Percentiles rank a stretch among this genome's conserved stretches.
Conservation (phyloP, 2,888 invertebrate species). For the Lepidonotus clava region DNA sequence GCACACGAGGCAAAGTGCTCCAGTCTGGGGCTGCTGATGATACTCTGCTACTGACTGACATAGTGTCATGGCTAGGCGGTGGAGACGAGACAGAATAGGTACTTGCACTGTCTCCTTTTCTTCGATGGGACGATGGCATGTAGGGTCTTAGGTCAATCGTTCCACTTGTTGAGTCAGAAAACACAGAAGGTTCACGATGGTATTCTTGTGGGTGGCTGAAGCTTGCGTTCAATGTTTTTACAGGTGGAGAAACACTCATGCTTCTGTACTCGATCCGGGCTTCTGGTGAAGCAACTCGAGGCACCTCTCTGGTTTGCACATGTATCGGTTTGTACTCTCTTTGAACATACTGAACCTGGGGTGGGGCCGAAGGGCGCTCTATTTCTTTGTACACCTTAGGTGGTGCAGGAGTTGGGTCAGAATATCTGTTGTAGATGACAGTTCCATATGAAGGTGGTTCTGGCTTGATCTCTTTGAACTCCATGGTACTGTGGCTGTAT, state of each 20-base stretch:
- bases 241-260: neutral
- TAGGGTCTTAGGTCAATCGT: neutral
- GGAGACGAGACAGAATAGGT: neutral
- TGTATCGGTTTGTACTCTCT: neutral
- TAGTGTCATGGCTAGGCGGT: neutral
- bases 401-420: neutral
- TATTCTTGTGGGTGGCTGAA: neutral
- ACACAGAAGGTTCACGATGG: neutral
- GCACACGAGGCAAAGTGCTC: neutral
- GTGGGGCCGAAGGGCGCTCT: neutral
- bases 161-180: too few species aligned
- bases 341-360: neutral
- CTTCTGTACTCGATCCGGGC: neutral
- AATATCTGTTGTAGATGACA: neutral
- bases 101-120: neutral
- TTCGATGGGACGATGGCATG: neutral
- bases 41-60: neutral
- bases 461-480: constrained; percentile 11
- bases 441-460: constrained; percentile 2
- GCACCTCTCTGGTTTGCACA: too few species aligned
- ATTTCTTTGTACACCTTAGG: neutral
- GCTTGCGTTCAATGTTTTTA: neutral
- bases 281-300: too few species aligned
- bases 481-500: neutral
- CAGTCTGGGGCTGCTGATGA: neutral